Base-by-base conservation (phyloP, 2,888 invertebrate genomes). In the Cerastis leucographa region DNA sequence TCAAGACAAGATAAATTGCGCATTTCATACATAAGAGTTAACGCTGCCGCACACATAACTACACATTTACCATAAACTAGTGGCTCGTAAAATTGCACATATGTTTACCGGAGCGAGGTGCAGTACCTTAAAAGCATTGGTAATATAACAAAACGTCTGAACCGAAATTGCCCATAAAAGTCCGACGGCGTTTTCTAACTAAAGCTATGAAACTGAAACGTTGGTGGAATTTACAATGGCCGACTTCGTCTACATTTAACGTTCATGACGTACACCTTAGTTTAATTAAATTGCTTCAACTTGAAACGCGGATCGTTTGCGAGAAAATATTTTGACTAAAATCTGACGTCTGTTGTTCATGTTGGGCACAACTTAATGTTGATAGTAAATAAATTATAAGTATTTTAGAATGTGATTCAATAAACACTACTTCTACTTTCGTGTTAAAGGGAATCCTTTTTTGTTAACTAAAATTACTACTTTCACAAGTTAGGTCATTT, bases 101-200 rank as follows among this genome's bases (percentile, higher is more conserved):
- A 95, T 96, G 96, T 96, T 95, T 96, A 95, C 95, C 94, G 91
- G 93, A 91, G 94, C 94, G 92, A 94, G 95, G 96, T 94, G 95
- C 95, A 95, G 95, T 94, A 94, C 96, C 96, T 96, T 97, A 97
- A 97, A 97, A 97, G 97, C 96, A 96, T 96, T 96, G 97, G 96
- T 95, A 96, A 94, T 97, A 96, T 97, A 97, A 96, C 97, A 97
- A 97, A 97, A 96, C 96, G 97, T 93, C 96, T 93, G 97, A 95
- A 97, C 97, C 97, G 96, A 97, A 97, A 97, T 96, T 95, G 94
- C 96, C 96, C 97, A 96, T 97, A 97, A 97, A 97, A 96, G 95
- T 95, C 95, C 93, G 92, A 94, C 96, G 94, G 94, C 94, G 95
- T 96, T 96, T 97, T 96, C 96, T 95, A 95, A 96, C 96, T 96